Base-by-base conservation (phyloP, 1,140 invertebrate genomes). In the Trachymyrmex septentrionalis region DNA sequence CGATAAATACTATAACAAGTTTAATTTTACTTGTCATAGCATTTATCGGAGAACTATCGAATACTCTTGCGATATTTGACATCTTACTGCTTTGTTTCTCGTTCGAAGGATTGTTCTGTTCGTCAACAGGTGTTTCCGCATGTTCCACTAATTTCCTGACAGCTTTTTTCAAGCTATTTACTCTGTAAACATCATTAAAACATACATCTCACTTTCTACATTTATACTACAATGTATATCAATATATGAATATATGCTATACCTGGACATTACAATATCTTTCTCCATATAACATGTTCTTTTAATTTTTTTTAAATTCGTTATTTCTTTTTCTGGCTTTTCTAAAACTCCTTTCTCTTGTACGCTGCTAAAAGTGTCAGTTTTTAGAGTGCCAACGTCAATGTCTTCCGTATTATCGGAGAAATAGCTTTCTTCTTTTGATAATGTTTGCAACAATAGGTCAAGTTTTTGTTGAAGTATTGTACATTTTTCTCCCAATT, bases 141-240 rank as follows among this genome's bases (percentile, higher is more conserved):
- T 98, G 97, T 91, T 98, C 97, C 38, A 98, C 97, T 30, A 99
- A 96, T 94, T 97, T 97, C 88, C 97, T 96, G 48, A 99, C 96
- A 67, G 98, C 98, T 91, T 97, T 97, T 92, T 99, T 99, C 85
- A 99, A 96, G 95, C 98, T 99, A 93, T 99, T 96, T 2, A 97
- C 97, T 72, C 97, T 94, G 71, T 71, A 87, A 67, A 84, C 86
- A 81, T 14, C 57, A 84, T 44, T 63, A 85, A 27, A 57, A 80
- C 0, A 82, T 66, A 64, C 76, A 19, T 3, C 1, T 57, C 24
- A 72, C 1, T 64, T 0, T 57, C 59, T 67, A 44, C 30, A 50
- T 55, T 50, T 50, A 48, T 55, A 48, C 30, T n/a, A 53, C 10
- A 64, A 0, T 27, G 30, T 73, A 50, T 67, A 38, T 38, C 6